Base-by-base conservation (phyloP, 2,888 invertebrate genomes). In the Pheosia gnoma region DNA sequence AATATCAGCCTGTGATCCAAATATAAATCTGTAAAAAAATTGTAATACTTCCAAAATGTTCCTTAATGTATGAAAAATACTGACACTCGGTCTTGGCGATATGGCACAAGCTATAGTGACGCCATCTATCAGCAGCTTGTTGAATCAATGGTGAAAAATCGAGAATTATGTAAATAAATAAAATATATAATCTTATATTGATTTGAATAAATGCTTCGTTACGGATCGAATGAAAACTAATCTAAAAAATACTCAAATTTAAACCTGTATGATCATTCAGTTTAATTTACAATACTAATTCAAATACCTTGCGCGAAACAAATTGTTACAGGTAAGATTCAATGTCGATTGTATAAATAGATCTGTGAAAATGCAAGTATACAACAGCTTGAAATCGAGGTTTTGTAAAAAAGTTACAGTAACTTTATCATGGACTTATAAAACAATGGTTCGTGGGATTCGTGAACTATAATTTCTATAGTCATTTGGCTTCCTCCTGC, bases 71-170 rank as follows among this genome's bases (percentile, higher is more conserved):
- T 49, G n/a, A 9, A 49, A 49, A n/a, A 6, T 49, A 49, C 9
- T 43, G 43, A 43, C 43, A 10, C 43, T 43, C 43, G 10, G 25
- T 25, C 25, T 25, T 25, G 41, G 43, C 43, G 43, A 0, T 10
- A 9, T 9, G 43, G 43, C 43, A 0, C 47, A 47, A 47, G 47
- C 57, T 53, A 53, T 59, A 61, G 70, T 72, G 58, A 59, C 72
- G 60, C 70, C 58, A 59, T 63, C 52, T 59, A 58, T 65, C 67
- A 76, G 69, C 67, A 63, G 56, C 66, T 76, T 71, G 66, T 76
- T 60, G 57, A 41, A 67, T 11, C 37, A 59, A 63, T 60, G 55
- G 63, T n/a, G 64, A 74, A 67, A 74, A 77, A 78, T 43, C 43
- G 43, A 43, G 11, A 47, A 47, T n/a, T n/a, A 47, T 47, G 47